Evolutionary conservation across 2,888 invertebrate species (phyloP).

Genomic region (Chloroclystis v-ata): DNA sequence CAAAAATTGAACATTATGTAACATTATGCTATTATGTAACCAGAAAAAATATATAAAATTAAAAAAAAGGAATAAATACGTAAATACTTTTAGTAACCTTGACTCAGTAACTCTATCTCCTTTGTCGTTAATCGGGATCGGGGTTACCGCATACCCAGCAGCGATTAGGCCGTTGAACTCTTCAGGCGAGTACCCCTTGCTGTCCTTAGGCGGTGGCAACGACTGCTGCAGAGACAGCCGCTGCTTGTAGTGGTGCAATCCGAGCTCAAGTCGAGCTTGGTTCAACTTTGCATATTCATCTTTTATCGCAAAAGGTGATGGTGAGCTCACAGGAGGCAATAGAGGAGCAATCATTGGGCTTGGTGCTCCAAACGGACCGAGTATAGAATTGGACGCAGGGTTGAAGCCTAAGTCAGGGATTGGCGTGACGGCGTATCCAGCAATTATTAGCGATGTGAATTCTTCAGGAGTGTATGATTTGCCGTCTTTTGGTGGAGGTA

Average conservation of each 20-base stretch:
- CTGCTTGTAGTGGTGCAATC: slow-evolving; percentile 23
- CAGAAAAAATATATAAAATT: too few relatives aligned
- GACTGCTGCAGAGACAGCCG: slow-evolving; percentile 25
- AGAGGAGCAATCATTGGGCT: neutral
- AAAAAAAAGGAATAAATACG: slow-evolving; percentile 13
- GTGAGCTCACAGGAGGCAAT: slow-evolving; percentile 12
- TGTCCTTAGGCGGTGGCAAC: slow-evolving; percentile 34
- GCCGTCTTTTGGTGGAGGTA: slow-evolving; percentile 27
- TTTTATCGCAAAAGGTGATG: slow-evolving; percentile 18
- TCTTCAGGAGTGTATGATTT: slow-evolving; percentile 30
- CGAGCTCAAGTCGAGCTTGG: slow-evolving; percentile 20
- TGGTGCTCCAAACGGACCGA: neutral
- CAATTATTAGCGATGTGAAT: slow-evolving; percentile 26
- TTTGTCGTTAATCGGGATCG: slow-evolving; percentile 29
- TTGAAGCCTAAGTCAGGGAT: slow-evolving; percentile 21
- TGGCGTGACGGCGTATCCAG: slow-evolving; percentile 28
- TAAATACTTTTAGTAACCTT: slow-evolving; percentile 25
- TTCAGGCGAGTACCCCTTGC: slow-evolving; percentile 35
- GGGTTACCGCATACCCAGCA: slow-evolving; percentile 35
- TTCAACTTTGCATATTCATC: slow-evolving; percentile 22
- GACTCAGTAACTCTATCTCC: slow-evolving; percentile 20
- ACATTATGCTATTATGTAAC: too few relatives aligned
- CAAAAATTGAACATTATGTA: neutral
- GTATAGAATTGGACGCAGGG: slow-evolving; percentile 7
- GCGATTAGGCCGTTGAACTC: slow-evolving; percentile 34